Evolutionary conservation across 1,140 invertebrate genomes (phyloP).

Genomic region (Cheumatopsyche charites): DNA sequence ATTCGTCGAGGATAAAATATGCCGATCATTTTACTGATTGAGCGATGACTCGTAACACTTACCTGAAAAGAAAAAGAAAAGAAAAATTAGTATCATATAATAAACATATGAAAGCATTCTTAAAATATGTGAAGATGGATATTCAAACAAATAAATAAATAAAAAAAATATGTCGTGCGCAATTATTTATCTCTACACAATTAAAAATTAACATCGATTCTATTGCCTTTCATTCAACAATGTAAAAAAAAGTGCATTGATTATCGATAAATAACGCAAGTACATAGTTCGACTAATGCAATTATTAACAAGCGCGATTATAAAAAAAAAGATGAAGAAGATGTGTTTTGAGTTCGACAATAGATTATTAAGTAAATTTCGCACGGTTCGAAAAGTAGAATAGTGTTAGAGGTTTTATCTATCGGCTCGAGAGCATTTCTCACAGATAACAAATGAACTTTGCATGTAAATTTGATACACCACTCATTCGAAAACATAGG

Average conservation of each 20-base stretch:
- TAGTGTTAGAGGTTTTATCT: constrained; percentile 3
- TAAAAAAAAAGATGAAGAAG: background rate
- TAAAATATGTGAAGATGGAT: too few species aligned
- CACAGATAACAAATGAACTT: constrained; percentile 25
- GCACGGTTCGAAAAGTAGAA: constrained; percentile 3
- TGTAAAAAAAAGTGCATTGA: too few species aligned
- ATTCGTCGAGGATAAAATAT: too few species aligned
- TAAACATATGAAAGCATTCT: background rate
- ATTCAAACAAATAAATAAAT: too few species aligned
- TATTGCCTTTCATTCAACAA: too few species aligned
- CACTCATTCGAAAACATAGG: background rate
- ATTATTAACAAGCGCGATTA: constrained; percentile 2
- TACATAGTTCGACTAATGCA: background rate
- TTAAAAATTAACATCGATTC: too few species aligned
- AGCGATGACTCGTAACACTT: background rate
- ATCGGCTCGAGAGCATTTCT: background rate
- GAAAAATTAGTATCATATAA: background rate
- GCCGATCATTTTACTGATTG: background rate
- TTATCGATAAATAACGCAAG: too few species aligned
- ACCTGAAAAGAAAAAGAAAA: constrained; percentile 22
- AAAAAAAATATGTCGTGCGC: too few species aligned
- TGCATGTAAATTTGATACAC: background rate
- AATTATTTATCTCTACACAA: too few species aligned
- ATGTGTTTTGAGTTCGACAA: background rate
- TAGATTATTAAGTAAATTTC: constrained; percentile 1